These are phyloP conservation scores for Denticeps clupeoides DNA, from an alignment of 2,797 vertebrate genomes.

Conservation along the genomic window DNA sequence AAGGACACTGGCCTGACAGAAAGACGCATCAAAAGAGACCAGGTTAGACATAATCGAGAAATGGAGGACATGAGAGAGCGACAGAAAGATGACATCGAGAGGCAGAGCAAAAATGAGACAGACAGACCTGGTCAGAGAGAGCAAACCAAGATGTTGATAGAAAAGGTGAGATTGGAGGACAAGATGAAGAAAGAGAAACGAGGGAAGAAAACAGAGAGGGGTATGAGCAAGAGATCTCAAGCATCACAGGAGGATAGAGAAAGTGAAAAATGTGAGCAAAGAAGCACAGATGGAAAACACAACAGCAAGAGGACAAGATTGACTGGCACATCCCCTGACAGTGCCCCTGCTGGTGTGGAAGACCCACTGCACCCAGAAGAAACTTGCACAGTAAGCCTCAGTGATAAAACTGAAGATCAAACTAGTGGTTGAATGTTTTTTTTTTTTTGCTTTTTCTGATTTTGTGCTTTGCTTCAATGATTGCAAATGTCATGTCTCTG, in stretches of 20 bases:
- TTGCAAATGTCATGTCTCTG: too few relatives aligned
- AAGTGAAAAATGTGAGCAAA: slow-evolving; percentile 25
- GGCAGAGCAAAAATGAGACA: slow-evolving; percentile 3
- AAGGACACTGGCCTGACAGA: slow-evolving; percentile 30
- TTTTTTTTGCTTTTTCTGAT: too few relatives aligned
- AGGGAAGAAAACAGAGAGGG: too few relatives aligned
- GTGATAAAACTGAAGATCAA: too few relatives aligned
- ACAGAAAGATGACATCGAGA: background rate
- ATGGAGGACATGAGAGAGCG: background rate
- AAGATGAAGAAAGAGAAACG: slow-evolving; percentile 4
- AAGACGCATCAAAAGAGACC: slow-evolving; percentile 11
- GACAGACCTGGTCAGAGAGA: background rate
- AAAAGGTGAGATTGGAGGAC: slow-evolving; percentile 22
- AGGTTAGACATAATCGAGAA: too few relatives aligned
- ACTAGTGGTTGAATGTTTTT: too few relatives aligned
- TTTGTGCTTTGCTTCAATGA: too few relatives aligned
- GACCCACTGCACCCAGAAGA: slow-evolving; percentile 50
- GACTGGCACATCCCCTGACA: slow-evolving; percentile 36
- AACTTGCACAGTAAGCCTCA: slow-evolving; percentile 32
- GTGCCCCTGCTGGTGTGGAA: slow-evolving; percentile 47
- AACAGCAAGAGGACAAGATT: slow-evolving; percentile 33
- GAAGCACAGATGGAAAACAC: slow-evolving; percentile 11
- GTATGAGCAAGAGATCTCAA: background rate
- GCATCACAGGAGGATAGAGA: background rate
- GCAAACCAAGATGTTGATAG: background rate